phyloP scores from a whole-genome alignment of 2,888 invertebrate genomes.

The Ariolimax columbianus region DNA sequence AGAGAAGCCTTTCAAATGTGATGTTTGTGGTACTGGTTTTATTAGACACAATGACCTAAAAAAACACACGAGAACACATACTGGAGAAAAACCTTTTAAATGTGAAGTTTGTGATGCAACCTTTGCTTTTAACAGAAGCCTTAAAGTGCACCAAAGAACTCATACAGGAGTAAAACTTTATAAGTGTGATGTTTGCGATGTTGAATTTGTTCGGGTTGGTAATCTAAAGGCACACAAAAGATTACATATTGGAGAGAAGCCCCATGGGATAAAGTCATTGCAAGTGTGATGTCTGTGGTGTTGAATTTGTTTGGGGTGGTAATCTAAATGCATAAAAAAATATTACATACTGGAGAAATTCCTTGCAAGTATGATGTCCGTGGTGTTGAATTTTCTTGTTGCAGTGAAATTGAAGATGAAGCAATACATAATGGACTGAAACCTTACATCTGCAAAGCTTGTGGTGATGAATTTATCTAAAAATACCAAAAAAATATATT shows the following conservation, averaged over 20 bases:
- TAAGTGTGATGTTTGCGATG: background rate
- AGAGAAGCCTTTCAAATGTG: background rate
- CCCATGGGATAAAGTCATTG: too few species aligned
- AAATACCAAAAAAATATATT: too few species aligned
- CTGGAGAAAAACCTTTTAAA: background rate
- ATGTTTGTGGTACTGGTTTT: background rate
- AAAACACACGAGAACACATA: background rate
- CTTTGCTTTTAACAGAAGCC: background rate
- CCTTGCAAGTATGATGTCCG: background rate
- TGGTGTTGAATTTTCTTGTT: background rate
- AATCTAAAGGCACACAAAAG: background rate
- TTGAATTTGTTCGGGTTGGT: background rate
- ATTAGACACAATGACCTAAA: background rate
- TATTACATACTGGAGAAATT: background rate
- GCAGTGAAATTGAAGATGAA: too few species aligned
- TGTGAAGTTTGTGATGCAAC: slow-evolving; percentile 8
- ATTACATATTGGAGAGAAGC: background rate
- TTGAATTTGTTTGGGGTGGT: background rate
- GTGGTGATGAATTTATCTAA: too few species aligned
- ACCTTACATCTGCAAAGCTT: too few species aligned
- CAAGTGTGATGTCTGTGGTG: background rate
- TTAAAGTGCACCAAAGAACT: background rate
- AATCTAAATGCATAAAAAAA: background rate
- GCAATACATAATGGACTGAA: too few species aligned
- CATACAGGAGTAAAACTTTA: background rate